Evolutionary conservation across 1,140 invertebrate genomes (phyloP).

Genomic region (Drosophila lowei): DNA sequence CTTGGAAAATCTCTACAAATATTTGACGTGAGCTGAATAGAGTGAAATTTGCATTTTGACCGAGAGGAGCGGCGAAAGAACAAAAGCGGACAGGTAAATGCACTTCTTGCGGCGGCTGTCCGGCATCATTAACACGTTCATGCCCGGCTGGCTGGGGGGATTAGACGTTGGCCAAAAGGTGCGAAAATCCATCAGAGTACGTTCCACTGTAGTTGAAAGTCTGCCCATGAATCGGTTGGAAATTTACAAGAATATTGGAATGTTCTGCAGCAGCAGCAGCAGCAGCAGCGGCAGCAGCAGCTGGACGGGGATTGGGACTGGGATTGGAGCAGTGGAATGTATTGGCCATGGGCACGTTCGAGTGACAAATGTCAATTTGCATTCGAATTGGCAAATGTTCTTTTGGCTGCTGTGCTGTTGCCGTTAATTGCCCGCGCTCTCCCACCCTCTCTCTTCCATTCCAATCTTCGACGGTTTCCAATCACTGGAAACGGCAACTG

Average conservation of each 20-base stretch:
- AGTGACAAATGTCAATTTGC: constrained; percentile 81
- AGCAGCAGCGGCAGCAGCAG: no score
- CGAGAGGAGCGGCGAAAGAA: constrained; percentile 65
- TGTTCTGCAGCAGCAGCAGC: constrained; percentile 11
- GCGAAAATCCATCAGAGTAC: constrained; percentile 69
- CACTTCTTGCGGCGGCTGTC: constrained; percentile 6
- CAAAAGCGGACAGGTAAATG: constrained; percentile 65
- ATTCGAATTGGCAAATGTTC: constrained; percentile 71
- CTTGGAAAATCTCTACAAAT: constrained; percentile 77
- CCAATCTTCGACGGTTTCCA: constrained; percentile 32
- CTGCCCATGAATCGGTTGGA: constrained; percentile 37
- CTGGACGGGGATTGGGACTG: not conserved
- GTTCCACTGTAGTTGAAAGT: constrained; percentile 51
- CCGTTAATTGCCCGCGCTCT: constrained; percentile 59
- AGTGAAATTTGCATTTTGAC: constrained; percentile 73
- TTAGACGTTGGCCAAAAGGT: constrained; percentile 50
- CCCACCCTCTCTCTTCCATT: constrained; percentile 6
- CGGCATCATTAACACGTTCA: constrained; percentile 74
- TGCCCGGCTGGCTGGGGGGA: constrained; percentile 26
- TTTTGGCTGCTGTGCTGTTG: constrained; percentile 57
- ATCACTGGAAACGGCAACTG: constrained; percentile 46
- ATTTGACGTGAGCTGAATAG: constrained; percentile 73
- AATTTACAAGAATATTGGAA: constrained; percentile 23
- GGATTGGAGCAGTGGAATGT: constrained; percentile 29
- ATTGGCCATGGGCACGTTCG: constrained; percentile 68